phyloP scores from a whole-genome alignment of 2,888 invertebrate genomes.

The Antitype chi region DNA sequence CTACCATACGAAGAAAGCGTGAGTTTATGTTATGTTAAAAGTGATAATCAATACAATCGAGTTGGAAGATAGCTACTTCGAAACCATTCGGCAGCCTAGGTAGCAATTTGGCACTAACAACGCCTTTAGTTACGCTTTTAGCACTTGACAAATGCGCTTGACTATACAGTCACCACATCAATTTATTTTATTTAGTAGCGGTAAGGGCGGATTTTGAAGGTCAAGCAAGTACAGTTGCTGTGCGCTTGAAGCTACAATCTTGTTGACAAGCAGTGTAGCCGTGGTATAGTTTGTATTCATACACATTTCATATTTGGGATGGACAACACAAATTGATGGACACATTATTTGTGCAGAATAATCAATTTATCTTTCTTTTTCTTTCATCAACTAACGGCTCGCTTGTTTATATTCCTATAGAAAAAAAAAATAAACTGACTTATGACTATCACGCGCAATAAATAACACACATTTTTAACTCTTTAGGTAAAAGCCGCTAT shows the following conservation, averaged over 20 bases:
- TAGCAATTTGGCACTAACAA: not conserved
- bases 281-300: not conserved
- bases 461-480: not conserved
- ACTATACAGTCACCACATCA: not conserved
- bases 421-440: not conserved
- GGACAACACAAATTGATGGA: not conserved
- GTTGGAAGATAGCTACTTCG: not conserved
- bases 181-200: not conserved
- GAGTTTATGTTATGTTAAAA: not conserved
- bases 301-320: not conserved
- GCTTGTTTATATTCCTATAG: not conserved
- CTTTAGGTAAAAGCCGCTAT: constrained; percentile 80
- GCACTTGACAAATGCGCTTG: not conserved
- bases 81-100: not conserved
- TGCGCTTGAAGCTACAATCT: not conserved
- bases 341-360: not conserved
- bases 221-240: too few species aligned
- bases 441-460: not conserved
- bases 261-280: not conserved
- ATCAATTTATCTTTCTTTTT: not conserved
- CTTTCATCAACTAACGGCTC: not conserved
- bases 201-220: not conserved
- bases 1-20: too few species aligned
- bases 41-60: not conserved
- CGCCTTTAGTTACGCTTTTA: not conserved